phyloP scores from a whole-genome alignment of 2,797 vertebrate genomes.

The Hoplostethus atlanticus region DNA sequence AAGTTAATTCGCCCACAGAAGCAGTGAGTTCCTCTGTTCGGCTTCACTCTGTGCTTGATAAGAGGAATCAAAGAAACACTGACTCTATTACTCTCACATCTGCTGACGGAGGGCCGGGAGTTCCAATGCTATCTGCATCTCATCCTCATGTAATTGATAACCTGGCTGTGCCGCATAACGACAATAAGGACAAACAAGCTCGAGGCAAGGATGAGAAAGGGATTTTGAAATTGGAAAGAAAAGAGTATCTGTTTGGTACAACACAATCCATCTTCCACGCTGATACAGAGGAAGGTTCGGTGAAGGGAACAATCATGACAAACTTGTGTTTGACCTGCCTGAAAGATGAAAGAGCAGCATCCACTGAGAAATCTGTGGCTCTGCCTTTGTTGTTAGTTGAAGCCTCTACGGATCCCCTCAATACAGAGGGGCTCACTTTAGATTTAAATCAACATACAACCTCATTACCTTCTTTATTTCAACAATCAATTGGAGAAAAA shows the following conservation, averaged over 20 bases:
- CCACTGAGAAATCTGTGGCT: conserved; percentile 49
- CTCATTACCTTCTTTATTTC: conserved; percentile 39
- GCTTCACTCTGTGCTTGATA: conserved; percentile 62
- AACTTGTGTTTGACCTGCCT: conserved; percentile 67
- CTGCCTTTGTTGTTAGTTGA: conserved; percentile 31
- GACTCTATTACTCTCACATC: conserved; percentile 65
- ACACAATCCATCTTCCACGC: conserved; percentile 58
- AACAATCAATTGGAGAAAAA: conserved; percentile 13
- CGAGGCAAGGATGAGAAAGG: conserved; percentile 58
- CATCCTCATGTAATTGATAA: conserved; percentile 72
- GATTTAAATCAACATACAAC: conserved; percentile 46
- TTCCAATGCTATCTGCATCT: conserved; percentile 68
- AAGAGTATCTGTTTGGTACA: conserved; percentile 23
- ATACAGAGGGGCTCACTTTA: conserved; percentile 23
- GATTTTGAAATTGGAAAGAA: conserved; percentile 47
- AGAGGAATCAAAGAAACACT: conserved; percentile 58
- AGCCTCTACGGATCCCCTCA: conserved; percentile 15
- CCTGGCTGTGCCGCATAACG: conserved; percentile 39
- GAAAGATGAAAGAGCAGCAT: conserved; percentile 46
- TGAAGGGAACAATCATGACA: conserved; percentile 43
- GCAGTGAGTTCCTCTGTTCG: conserved; percentile 54
- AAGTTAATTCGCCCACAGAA: conserved; percentile 54
- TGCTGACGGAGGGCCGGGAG: conserved; percentile 49
- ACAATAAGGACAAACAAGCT: conserved; percentile 63
- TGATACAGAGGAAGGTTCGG: conserved; percentile 46